A percentile compares a stretch with the other conserved stretches of the same genome.
These are phyloP conservation scores for Pinna nobilis DNA, from an alignment of 1,140 invertebrate species.

Conservation along the genomic window DNA sequence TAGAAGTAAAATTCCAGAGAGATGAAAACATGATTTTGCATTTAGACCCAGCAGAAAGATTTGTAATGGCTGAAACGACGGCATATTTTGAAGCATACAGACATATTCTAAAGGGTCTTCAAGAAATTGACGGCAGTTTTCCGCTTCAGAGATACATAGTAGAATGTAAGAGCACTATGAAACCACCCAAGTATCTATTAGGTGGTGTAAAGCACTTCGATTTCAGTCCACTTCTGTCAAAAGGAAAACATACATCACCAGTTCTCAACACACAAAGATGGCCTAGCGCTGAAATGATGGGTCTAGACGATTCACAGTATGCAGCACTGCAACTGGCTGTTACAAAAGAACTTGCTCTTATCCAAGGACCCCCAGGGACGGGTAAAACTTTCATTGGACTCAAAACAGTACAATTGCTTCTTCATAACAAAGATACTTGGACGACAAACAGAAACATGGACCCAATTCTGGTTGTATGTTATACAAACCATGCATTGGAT, in stretches of 20 bases:
- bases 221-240: constrained; percentile 27
- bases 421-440: constrained; percentile 67
- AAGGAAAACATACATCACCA: background rate
- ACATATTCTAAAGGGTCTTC: constrained; percentile 74
- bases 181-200: constrained; percentile 54
- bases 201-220: constrained; percentile 18
- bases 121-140: constrained; percentile 58
- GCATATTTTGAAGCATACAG: constrained; percentile 77
- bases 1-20: constrained; percentile 74
- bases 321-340: constrained; percentile 74
- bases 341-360: constrained; percentile 78
- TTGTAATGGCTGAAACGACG: constrained; percentile 75
- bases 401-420: constrained; percentile 69
- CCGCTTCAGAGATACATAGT: constrained; percentile 56
- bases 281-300: constrained; percentile 54
- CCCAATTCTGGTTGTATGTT: constrained; percentile 87
- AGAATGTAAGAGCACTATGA: constrained; percentile 51
- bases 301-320: constrained; percentile 74
- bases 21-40: background rate
- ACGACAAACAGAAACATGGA: constrained; percentile 62
- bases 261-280: constrained; percentile 51
- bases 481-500: constrained; percentile 91
- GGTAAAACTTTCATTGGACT: constrained; percentile 72
- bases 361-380: constrained; percentile 79
- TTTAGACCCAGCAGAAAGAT: constrained; percentile 4